Percentiles rank a stretch among this genome's conserved stretches.
Conservation (phyloP, 2,797 vertebrate genomes). For the Parambassis ranga region DNA sequence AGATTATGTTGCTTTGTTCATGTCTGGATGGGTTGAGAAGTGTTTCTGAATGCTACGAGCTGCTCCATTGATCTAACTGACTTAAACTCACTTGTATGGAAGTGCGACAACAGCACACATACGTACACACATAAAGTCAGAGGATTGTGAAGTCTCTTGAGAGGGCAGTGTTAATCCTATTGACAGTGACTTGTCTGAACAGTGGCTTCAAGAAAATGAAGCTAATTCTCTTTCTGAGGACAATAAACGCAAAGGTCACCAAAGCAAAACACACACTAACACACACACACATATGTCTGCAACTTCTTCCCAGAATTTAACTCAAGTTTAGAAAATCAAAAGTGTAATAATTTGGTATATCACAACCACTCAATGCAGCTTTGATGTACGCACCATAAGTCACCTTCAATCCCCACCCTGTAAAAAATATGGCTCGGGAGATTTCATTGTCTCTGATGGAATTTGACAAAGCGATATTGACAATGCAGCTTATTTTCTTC, state of each 20-base stretch:
- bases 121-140: slow-evolving; percentile 18
- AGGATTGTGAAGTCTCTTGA: slow-evolving; percentile 44
- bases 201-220: slow-evolving; percentile 55
- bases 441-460: slow-evolving; percentile 60
- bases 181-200: slow-evolving; percentile 62
- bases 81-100: slow-evolving; percentile 11
- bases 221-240: slow-evolving; percentile 63
- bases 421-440: slow-evolving; percentile 37
- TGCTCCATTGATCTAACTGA: slow-evolving; percentile 24
- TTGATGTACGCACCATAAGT: slow-evolving; percentile 55
- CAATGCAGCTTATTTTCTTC: slow-evolving; percentile 48
- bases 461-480: slow-evolving; percentile 67
- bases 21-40: slow-evolving; percentile 14
- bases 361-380: slow-evolving; percentile 42
- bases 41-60: too few relatives aligned
- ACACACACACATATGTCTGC: not conserved
- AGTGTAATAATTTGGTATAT: slow-evolving; percentile 45
- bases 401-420: slow-evolving; percentile 34
- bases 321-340: slow-evolving; percentile 14
- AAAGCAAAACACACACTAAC: slow-evolving; percentile 21
- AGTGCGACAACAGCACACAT: not conserved
- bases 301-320: slow-evolving; percentile 30
- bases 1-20: too few relatives aligned
- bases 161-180: slow-evolving; percentile 58
- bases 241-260: slow-evolving; percentile 55